Conservation (phyloP, 2,797 vertebrate species). For the Rhinogobio ventralis region DNA sequence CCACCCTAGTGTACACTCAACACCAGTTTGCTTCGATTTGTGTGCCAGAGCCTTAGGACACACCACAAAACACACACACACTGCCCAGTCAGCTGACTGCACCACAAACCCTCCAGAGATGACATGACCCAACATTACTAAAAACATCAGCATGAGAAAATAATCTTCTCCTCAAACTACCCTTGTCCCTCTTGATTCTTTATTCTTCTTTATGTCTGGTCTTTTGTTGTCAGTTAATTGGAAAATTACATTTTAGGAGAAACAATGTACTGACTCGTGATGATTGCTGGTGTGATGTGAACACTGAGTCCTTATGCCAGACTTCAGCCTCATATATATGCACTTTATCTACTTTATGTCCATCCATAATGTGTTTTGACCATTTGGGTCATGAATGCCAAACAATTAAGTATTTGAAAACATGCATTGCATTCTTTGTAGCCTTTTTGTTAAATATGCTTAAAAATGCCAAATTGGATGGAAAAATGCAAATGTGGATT, state of each 20-base stretch:
- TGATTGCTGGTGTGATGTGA: neutral
- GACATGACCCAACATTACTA: constrained; percentile 51
- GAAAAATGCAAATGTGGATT: neutral
- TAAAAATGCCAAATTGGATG: neutral
- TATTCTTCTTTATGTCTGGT: constrained; percentile 13
- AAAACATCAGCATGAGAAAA: constrained; percentile 57
- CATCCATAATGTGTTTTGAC: no score
- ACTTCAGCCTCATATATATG: no score
- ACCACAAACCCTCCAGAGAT: constrained; percentile 36
- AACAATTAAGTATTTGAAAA: neutral
- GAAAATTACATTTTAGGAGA: constrained; percentile 22
- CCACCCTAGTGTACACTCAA: constrained; percentile 35
- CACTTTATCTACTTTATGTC: no score
- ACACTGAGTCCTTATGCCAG: neutral
- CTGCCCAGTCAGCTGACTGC: constrained; percentile 54
- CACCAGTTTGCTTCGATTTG: constrained; percentile 19
- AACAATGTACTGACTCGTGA: neutral
- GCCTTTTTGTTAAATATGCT: neutral
- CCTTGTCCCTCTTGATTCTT: constrained; percentile 18
- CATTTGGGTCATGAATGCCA: neutral
- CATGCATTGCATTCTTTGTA: neutral
- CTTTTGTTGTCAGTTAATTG: neutral
- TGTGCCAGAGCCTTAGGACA: constrained; percentile 33
- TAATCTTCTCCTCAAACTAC: constrained; percentile 11
- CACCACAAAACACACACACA: neutral